Evolutionary conservation across 2,888 invertebrate species (phyloP).

Genomic region (Tenthredo amoena): DNA sequence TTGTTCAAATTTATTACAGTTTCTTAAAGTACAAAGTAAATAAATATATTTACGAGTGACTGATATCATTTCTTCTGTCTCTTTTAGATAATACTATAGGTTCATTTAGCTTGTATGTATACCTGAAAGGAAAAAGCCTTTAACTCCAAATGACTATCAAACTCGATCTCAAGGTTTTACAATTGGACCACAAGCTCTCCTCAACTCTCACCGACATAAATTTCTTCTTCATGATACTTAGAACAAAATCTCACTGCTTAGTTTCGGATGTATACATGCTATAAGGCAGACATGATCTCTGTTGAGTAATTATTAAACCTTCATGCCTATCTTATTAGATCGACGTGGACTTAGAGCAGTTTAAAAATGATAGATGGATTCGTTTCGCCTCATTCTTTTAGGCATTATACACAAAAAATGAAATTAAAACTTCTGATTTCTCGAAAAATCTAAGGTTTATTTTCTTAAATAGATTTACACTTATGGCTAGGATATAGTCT

Average conservation of each 20-base stretch:
- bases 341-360: neutral
- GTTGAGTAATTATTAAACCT: neutral
- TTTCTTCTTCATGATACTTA: neutral
- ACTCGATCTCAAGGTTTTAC: constrained; percentile 16
- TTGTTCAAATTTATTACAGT: neutral
- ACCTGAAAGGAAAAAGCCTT: constrained; percentile 11
- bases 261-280: neutral
- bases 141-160: constrained; percentile 1
- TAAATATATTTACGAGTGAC: constrained; percentile 32
- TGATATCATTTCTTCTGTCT: constrained; percentile 1
- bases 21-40: constrained; percentile 32
- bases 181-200: constrained; percentile 11
- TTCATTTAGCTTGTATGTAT: neutral
- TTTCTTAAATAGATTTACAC: constrained; percentile 28
- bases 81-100: constrained; percentile 21
- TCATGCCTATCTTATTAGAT: neutral
- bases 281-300: neutral
- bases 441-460: neutral
- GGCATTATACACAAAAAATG: constrained; percentile 3
- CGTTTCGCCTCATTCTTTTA: neutral
- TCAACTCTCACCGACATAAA: neutral
- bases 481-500: constrained; percentile 18
- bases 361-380: neutral
- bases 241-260: neutral
- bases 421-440: constrained; percentile 8